Percentiles rank a stretch among this genome's conserved stretches.
These are phyloP conservation scores for Agapornis roseicollis DNA, from an alignment of 2,113 vertebrate species.

Conservation along the genomic window DNA sequence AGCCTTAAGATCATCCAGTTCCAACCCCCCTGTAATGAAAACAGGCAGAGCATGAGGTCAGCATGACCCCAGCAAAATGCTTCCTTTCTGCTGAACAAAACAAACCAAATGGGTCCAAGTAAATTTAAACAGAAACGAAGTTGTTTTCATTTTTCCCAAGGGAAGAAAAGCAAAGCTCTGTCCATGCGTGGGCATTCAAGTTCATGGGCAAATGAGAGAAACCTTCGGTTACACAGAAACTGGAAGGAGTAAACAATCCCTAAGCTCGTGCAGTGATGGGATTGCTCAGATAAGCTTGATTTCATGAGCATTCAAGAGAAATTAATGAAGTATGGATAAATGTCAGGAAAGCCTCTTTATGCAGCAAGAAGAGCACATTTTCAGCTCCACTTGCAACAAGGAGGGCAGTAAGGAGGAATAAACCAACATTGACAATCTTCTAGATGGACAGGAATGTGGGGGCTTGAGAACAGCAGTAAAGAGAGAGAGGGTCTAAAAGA, in stretches of 20 bases:
- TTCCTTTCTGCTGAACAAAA: neutral
- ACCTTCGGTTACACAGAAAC: neutral
- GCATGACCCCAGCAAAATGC: neutral
- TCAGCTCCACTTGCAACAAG: neutral
- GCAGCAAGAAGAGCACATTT: neutral
- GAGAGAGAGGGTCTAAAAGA: neutral
- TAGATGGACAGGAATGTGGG: fast-evolving
- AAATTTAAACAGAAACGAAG: neutral
- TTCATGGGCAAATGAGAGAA: neutral
- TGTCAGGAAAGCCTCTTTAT: neutral
- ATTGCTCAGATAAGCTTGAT: neutral
- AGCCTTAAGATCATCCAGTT: neutral
- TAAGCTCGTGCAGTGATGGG: neutral
- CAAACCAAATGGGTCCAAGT: neutral
- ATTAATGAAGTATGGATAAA: neutral
- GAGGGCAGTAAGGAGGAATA: neutral
- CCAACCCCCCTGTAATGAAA: neutral
- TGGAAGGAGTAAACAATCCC: neutral
- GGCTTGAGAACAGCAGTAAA: neutral
- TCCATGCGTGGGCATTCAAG: neutral
- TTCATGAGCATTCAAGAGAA: neutral
- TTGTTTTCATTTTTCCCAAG: neutral
- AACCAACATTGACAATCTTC: neutral
- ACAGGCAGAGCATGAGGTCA: neutral
- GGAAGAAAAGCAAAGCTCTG: neutral